Base-by-base conservation (phyloP, 2,113 vertebrate species). In the Gyps fulvus region DNA sequence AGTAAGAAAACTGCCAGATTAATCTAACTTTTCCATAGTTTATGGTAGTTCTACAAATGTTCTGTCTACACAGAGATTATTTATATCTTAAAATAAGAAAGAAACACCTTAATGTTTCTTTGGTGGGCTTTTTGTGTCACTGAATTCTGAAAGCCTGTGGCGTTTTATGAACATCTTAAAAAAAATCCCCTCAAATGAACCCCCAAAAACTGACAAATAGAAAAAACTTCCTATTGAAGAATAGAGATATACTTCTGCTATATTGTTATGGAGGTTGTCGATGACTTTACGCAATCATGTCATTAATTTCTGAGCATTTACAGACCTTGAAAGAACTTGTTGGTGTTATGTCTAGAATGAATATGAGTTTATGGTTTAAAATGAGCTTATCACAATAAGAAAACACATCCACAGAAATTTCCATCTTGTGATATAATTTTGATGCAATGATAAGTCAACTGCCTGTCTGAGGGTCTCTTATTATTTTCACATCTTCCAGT, bases 371-470 rank as follows among this genome's bases (percentile, higher is more conserved):
- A 26, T 66, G 16, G 7, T 62, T 90, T 58, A 71, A 94, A 96
- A 83, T 42, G 18, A 77, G 59, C 4, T 47, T 83, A 72, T 63
- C 57, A 70, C 25, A 89, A 40, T 45, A 91, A 79, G 23, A 26
- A 90, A 96, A 45, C 11, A 59, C 34, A 92, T 89, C 32, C 58
- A 58, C 15, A 58, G 65, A 89, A 73, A 90, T 78, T 87, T 93
- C 31, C 36, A 73, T 73, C 54, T 80, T 54, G 31, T 85, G 16
- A 83, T 83, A 73, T n/a, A 76, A 36, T 73, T 87, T 66, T 90
- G 65, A 54, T 49, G 66, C 59, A 83, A 80, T 49, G 17, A 27
- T 66, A 92, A 84, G 42, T 45, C 45, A 72, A 9, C 19, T 55
- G 40, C 5, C 78, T 79, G 45, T 93, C 36, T 92, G 74, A 91